Base-by-base conservation (phyloP, 1,140 invertebrate species). In the Steinernema feltiae region DNA sequence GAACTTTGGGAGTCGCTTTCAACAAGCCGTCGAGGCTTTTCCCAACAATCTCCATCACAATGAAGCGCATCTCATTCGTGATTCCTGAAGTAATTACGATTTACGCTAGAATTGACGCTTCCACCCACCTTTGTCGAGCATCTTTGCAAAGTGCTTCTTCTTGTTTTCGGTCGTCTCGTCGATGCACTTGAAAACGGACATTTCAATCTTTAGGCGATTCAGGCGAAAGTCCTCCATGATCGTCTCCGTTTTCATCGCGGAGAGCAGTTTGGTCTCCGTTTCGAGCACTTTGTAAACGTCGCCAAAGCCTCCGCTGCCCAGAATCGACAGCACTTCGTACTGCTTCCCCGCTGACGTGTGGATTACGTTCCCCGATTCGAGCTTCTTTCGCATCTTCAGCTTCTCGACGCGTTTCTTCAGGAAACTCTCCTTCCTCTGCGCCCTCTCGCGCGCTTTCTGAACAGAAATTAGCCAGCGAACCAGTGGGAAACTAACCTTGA, bases 221-320 rank as follows among this genome's bases (percentile, higher is more conserved):
- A 71, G 30, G 32, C 30, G 69, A 7, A 30, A 21, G 24, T 30
- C 24, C 1, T 1, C 32, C n/a, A 32, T 29, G 0, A 71, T 71
- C 17, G 32, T 71, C 30, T 73, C 72, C 18, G 72, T 73, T 48
- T 73, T 73, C 72, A 73, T 73, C 27, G 72, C 72, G 48, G n/a
- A 35, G 29, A 73, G 17, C 12, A 41, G 31, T 1, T 32, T 32
- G 17, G 12, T 30, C 1, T 73, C 72, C 7, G 29, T 30, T n/a
- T 35, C 32, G 24, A 27, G 29, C n/a, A 73, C 72, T 24, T 73
- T 73, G 72, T 73, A 73, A 30, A 73, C 72, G 27, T 73, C 72
- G n/a, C 72, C 72, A 27, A 73, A 73, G 7, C 72, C 72, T 27
- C 72, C 72, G 32, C 32, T 48, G 2, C 72, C 72, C 29, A 73